Conservation (phyloP, 2,888 invertebrate genomes). For the Meteorus cinctellus region DNA sequence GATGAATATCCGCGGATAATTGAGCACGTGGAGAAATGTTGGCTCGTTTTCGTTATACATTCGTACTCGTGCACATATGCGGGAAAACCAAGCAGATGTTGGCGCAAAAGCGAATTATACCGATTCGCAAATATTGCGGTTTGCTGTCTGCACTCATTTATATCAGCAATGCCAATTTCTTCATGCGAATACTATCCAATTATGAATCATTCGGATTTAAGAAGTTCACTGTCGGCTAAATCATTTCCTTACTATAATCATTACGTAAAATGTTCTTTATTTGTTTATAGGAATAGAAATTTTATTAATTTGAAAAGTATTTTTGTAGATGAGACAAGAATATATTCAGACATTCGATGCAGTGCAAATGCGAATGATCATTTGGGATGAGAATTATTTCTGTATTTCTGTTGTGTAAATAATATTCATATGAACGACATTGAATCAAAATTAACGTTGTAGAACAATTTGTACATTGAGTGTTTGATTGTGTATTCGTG, state of each 20-base stretch:
- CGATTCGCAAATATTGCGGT: conserved; percentile 8
- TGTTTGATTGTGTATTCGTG: too few relatives aligned
- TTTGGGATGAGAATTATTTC: too few relatives aligned
- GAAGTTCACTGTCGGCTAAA: not conserved
- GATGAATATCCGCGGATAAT: conserved; percentile 54
- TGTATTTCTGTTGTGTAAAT: too few relatives aligned
- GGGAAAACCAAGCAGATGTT: not conserved
- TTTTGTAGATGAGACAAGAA: too few relatives aligned
- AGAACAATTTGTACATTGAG: too few relatives aligned
- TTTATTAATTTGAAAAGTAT: too few relatives aligned
- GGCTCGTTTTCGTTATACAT: not conserved
- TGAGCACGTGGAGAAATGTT: conserved; percentile 58
- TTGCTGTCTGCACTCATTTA: not conserved
- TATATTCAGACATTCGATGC: too few relatives aligned
- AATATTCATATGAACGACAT: too few relatives aligned
- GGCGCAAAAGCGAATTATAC: not conserved
- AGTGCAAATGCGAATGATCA: too few relatives aligned
- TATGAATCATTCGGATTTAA: not conserved
- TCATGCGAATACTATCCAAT: not conserved
- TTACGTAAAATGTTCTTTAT: too few relatives aligned
- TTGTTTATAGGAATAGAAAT: too few relatives aligned
- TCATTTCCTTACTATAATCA: not conserved
- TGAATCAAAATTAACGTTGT: too few relatives aligned
- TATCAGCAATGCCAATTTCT: not conserved
- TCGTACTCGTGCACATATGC: not conserved